Base-by-base conservation (phyloP, 2,888 invertebrate genomes). In the Agrotis ipsilon region DNA sequence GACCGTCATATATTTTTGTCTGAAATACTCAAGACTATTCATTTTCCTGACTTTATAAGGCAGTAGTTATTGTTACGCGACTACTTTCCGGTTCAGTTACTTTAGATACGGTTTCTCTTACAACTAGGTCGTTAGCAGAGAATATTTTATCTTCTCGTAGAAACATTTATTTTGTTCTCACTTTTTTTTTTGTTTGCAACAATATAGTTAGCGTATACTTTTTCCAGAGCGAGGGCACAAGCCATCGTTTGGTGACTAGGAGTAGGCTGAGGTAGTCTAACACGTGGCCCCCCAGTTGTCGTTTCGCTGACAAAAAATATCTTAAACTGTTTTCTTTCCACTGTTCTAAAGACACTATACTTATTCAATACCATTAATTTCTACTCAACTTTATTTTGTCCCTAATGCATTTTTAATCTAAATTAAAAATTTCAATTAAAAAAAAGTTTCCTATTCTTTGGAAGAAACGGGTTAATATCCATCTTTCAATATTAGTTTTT, bases 1-100 rank as follows among this genome's bases (percentile, higher is more conserved):
- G 59, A 78, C 80, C 77, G 68, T 82, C 75, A 81, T 82, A 82
- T 84, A 82, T 84, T 77, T 84, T 74, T 74, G 74, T 74, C 60
- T 71, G 68, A 65, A 73, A 77, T 79, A 68, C 78, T 77, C 60
- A 61, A 75, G 80, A 72, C 68, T 74, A 73, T 78, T 75, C 62
- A 76, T 80, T 77, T 80, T 80, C 72, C 76, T 77, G 71, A 80
- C 66, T 81, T 75, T 68, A 52, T 77, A 81, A 74, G 69, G 75
- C 54, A 80, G 66, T 75, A 66, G 71, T 74, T 75, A 76, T 79
- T 72, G 55, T 65, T 70, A 59, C 46, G 48, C 52, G 48, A 54
- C 32, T 51, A 61, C 19, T 68, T 65, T 68, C 62, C 49, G 43
- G 67, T 62, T 68, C 58, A n/a, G 48, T 70, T 54, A 48, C 18